A percentile compares a stretch with the other conserved stretches of the same genome.
Conservation (phyloP, 2,113 vertebrate genomes). For the Sigmodon hispidus region DNA sequence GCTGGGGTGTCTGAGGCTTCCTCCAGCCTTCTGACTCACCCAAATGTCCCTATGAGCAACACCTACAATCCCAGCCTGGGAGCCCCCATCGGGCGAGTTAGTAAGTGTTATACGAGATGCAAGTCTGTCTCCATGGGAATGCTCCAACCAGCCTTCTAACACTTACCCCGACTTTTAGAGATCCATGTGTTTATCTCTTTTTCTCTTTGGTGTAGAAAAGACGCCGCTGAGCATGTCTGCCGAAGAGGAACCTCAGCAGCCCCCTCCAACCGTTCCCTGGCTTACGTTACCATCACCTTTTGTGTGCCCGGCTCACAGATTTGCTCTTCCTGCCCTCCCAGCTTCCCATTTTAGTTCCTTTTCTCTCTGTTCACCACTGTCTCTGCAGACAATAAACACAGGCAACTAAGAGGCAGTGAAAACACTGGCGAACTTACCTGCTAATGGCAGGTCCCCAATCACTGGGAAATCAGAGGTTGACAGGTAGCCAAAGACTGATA, state of each 20-base stretch:
- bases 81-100: not conserved
- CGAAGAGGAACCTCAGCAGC: not conserved
- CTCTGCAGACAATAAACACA: conserved; percentile 54
- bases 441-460: conserved; percentile 38
- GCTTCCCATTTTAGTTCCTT: conserved; percentile 65
- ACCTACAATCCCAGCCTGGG: not conserved
- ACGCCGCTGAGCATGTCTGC: not conserved
- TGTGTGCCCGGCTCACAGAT: conserved; percentile 30
- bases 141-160: not conserved
- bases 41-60: too few species aligned
- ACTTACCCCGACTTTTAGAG: not conserved
- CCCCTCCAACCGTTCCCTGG: not conserved
- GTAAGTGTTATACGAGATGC: not conserved
- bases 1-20: not conserved
- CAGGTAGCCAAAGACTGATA: conserved; percentile 22
- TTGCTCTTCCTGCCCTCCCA: conserved; percentile 40
- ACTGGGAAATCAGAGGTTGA: conserved; percentile 47
- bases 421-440: conserved; percentile 46
- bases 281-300: conserved; percentile 56
- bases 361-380: conserved; percentile 42
- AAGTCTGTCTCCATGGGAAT: conserved; percentile 11
- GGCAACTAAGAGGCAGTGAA: conserved; percentile 36
- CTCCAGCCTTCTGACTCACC: not conserved
- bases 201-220: not conserved
- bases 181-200: not conserved